These are phyloP conservation scores for Adineta ricciae DNA, from an alignment of 2,888 invertebrate species.

Conservation along the genomic window DNA sequence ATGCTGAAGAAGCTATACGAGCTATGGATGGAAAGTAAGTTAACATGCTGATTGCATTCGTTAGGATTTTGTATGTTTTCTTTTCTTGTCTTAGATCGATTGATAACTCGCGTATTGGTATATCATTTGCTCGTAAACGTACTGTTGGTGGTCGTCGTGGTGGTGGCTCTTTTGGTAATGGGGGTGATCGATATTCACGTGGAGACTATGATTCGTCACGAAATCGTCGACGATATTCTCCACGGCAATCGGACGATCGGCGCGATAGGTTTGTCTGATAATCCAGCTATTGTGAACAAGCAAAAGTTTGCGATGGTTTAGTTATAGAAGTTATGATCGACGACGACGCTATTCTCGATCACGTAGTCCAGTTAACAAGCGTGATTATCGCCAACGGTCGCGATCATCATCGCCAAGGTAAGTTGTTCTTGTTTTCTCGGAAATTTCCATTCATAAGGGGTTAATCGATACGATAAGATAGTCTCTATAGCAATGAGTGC, in stretches of 20 bases:
- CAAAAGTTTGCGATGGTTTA: not conserved
- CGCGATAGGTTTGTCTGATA: not conserved
- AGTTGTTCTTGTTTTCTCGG: not conserved
- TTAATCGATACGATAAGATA: too few relatives aligned
- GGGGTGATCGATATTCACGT: not conserved
- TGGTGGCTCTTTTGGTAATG: not conserved
- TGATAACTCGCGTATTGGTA: not conserved
- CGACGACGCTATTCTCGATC: slow-evolving; percentile 7
- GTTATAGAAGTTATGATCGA: not conserved
- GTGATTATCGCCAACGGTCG: not conserved
- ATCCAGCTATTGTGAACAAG: not conserved
- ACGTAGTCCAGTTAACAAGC: not conserved
- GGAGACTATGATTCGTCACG: not conserved
- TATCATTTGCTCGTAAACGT: slow-evolving; percentile 10
- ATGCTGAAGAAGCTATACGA: slow-evolving; percentile 65
- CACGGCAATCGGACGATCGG: not conserved
- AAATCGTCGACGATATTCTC: not conserved
- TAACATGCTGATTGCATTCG: not conserved
- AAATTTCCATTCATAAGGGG: too few relatives aligned
- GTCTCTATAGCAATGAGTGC: too few relatives aligned
- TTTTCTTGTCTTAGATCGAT: not conserved
- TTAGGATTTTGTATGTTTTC: too few relatives aligned
- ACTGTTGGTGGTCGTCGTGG: not conserved
- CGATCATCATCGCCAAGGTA: not conserved
- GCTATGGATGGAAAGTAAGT: slow-evolving; percentile 66